Base-by-base conservation (phyloP, 1,140 invertebrate genomes). In the Gerris buenoi region DNA sequence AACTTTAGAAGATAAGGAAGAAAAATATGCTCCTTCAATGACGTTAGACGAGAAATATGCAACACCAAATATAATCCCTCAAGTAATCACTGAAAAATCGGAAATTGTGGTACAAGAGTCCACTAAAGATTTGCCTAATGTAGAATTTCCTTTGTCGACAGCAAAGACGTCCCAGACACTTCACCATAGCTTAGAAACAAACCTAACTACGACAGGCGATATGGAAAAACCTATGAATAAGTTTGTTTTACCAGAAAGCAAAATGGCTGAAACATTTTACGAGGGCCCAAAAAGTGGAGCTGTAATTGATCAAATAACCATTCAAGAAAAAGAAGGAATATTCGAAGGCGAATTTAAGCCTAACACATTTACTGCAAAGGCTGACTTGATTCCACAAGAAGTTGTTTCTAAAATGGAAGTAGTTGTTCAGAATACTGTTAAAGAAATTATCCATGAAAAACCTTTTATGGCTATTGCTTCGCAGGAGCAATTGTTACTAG, bases 341-440 rank as follows among this genome's bases (percentile, higher is more conserved):
- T 68, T 69, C 61, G 65, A 27, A 60, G 67, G 57, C 64, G 65
- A 27, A 71, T 73, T 60, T 71, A 76, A 65, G 68, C 71, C 18
- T 69, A 76, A 63, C 27, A 62, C 18, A 63, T 62, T 57, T 5
- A 46, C 22, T 29, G 72, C 75, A 58, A 66, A 76, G 25, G 68
- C 76, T 64, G 72, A 77, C 69, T 68, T 77, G 15, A 71, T 74
- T 26, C 68, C 72, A 13, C 72, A 76, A 68, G 73, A 78, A 71
- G 70, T 69, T 56, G 69, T 68, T n/a, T 26, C 66, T 56, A 69
- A 67, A 65, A 68, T 69, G 59, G 71, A 72, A 68, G 56, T 70
- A 63, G 27, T 70, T 46, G 29, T 67, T 23, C 67, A 70, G 29
- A 68, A 26, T 56, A 64, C 63, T 28, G 56, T 66, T 46, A 27